Conservation (phyloP, 2,113 vertebrate genomes). For the Myanophis thanlyinensis region DNA sequence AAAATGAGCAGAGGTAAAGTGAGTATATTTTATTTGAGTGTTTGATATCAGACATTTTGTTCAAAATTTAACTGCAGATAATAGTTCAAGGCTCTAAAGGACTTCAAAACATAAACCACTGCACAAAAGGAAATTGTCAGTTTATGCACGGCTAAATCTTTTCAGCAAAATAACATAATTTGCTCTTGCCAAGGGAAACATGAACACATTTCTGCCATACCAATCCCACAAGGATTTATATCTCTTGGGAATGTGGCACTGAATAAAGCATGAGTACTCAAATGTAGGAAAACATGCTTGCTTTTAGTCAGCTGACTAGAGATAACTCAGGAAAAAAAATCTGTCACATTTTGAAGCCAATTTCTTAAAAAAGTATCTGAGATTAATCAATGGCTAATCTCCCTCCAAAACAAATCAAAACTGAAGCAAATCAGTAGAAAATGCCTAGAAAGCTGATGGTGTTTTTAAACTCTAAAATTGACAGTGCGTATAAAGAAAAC, state of each 20-base stretch:
- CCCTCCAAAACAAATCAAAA: not conserved
- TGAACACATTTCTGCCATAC: conserved; percentile 49
- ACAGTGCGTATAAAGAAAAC: not conserved
- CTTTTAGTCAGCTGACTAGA: conserved; percentile 33
- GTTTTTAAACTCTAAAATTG: conserved; percentile 9
- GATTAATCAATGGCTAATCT: conserved; percentile 4
- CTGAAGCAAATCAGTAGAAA: conserved; percentile 1
- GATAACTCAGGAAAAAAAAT: conserved; percentile 10
- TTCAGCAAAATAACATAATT: conserved; percentile 67
- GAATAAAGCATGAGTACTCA: conserved; percentile 37
- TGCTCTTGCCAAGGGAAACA: conserved; percentile 56
- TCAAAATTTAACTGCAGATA: conserved; percentile 51
- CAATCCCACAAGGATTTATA: conserved; percentile 34
- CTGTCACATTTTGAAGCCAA: conserved; percentile 17
- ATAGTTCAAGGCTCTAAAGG: conserved; percentile 57
- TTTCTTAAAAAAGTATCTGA: conserved; percentile 4
- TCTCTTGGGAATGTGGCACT: conserved; percentile 26
- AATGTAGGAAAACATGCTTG: not conserved
- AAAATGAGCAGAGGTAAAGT: conserved; percentile 49
- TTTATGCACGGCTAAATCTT: conserved; percentile 67
- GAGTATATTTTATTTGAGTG: conserved; percentile 54
- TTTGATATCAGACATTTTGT: conserved; percentile 49
- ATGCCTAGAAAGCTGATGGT: not conserved
- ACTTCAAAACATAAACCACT: conserved; percentile 56
- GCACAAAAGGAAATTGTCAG: conserved; percentile 67